These are phyloP conservation scores for Ctenomys sociabilis DNA, from an alignment of 2,113 vertebrate genomes.

Conservation along the genomic window DNA sequence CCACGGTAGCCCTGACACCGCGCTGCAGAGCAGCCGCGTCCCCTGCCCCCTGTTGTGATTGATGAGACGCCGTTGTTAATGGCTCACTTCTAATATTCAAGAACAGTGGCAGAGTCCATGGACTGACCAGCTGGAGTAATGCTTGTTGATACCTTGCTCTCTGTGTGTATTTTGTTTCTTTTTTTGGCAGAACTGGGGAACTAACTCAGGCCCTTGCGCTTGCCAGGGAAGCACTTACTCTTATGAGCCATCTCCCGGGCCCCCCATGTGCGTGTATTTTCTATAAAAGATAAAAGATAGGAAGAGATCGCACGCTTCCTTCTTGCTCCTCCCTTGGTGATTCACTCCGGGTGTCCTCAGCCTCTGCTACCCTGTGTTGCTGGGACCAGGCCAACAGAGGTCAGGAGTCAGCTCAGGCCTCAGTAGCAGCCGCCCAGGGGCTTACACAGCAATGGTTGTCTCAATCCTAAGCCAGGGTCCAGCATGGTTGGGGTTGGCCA, in stretches of 20 bases:
- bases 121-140: neutral
- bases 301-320: neutral
- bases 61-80: neutral
- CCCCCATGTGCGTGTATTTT: too few relatives aligned
- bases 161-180: too few relatives aligned
- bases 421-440: neutral
- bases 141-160: neutral
- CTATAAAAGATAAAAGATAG: neutral
- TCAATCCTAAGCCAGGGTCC: neutral
- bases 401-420: neutral
- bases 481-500: too few relatives aligned
- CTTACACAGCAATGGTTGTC: neutral
- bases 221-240: too few relatives aligned
- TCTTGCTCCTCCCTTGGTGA: accelerated
- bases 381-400: accelerated
- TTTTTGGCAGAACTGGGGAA: too few relatives aligned
- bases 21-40: accelerated
- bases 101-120: neutral
- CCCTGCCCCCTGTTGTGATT: neutral
- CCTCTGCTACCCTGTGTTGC: accelerated
- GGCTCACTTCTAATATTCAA: neutral
- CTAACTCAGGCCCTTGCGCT: too few relatives aligned
- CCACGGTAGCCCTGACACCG: neutral
- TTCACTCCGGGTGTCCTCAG: accelerated
- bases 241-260: too few relatives aligned